Evolutionary conservation across 2,888 invertebrate genomes (phyloP), one percentile per base, ranked within the genome.

Genomic region (Actias luna): DNA sequence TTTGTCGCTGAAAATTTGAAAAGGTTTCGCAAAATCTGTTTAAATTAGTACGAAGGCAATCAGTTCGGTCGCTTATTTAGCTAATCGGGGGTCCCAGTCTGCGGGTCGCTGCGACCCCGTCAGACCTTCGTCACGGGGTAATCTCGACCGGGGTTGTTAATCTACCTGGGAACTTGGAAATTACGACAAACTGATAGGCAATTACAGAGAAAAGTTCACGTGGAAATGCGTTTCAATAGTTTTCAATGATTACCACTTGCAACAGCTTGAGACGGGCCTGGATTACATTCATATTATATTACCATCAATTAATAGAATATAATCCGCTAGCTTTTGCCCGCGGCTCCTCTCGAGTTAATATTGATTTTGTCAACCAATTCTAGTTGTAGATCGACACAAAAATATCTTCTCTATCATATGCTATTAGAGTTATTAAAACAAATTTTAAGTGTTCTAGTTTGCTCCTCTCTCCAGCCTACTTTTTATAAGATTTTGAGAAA

Each of bases 121-220:
- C 77, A 69, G 65, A 78, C 79, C 78, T 67, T 76, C 78, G 76
- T 78, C 79, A 78, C 64, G 29, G 29, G 62, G 59, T 70, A 73
- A 75, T 77, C 76, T 67, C 68, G 67, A 67, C 68, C 73, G 25
- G 25, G 46, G 55, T 29, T 29, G 55, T n/a, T 55, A 62, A 77
- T 76, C 73, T 71, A 78, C 75, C 75, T 69, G 69, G 65, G 60
- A 68, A 76, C 68, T 75, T 63, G 59, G 31, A 61, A 61, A 61
- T 61, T 61, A 61, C 61, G 18, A 31, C 4, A 63, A 64, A 29
- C 35, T 63, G 67, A 72, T 70, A 69, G 68, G 71, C 71, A 71
- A 77, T 77, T 72, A 72, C 67, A 68, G 69, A 62, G 52, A 35
- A 18, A 70, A 69, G 46, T 22, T 22, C 46, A 25, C 12, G 12